These are phyloP conservation scores for Mus caroli DNA, from an alignment of 2,797 vertebrate genomes.

Conservation along the genomic window DNA sequence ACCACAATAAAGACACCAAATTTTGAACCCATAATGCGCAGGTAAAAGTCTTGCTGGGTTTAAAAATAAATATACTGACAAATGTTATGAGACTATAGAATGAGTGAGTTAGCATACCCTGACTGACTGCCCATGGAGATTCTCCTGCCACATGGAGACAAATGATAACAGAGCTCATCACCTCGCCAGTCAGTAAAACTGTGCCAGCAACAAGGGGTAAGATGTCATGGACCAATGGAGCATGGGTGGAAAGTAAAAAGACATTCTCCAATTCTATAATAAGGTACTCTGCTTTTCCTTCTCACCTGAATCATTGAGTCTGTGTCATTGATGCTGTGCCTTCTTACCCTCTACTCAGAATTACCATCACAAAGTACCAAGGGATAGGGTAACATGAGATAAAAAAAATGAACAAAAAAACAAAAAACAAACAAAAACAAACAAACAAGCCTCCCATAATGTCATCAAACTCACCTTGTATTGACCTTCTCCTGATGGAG, in stretches of 20 bases:
- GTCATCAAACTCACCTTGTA: neutral
- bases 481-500: neutral
- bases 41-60: neutral
- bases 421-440: neutral
- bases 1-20: neutral
- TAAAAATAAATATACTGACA: neutral
- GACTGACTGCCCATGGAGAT: neutral
- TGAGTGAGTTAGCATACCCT: neutral
- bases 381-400: neutral
- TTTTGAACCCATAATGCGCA: neutral
- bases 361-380: neutral
- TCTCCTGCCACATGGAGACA: neutral
- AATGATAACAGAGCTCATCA: neutral
- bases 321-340: neutral
- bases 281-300: neutral
- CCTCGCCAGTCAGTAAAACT: neutral
- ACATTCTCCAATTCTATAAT: neutral
- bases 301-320: neutral
- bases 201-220: neutral
- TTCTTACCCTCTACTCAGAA: neutral
- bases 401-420: neutral
- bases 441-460: neutral
- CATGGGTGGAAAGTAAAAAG: neutral
- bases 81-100: neutral
- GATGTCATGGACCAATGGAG: neutral